Evolutionary conservation across 2,888 invertebrate genomes (phyloP).

Genomic region (Lathronympha strigana): DNA sequence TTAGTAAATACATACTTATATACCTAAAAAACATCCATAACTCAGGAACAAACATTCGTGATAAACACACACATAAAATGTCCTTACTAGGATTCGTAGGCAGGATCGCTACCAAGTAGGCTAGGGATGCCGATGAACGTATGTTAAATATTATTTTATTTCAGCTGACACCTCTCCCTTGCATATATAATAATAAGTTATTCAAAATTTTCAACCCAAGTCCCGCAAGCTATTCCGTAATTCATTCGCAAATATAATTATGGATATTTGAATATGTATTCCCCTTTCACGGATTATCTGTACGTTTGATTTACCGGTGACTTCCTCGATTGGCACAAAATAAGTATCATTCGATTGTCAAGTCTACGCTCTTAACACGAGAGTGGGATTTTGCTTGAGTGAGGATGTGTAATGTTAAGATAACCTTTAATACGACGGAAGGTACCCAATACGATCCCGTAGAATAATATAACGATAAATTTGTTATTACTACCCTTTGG

Average conservation of each 20-base stretch:
- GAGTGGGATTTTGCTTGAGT: neutral
- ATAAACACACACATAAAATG: too few species aligned
- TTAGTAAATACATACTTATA: too few species aligned
- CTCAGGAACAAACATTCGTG: too few species aligned
- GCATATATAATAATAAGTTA: neutral
- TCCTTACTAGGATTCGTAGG: too few species aligned
- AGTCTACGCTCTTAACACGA: constrained; percentile 12
- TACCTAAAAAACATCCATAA: too few species aligned
- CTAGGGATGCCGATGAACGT: too few species aligned
- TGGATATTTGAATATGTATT: constrained; percentile 73
- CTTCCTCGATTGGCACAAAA: constrained; percentile 68
- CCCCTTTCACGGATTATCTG: constrained; percentile 65
- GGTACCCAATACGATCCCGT: constrained; percentile 60
- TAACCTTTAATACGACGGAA: constrained; percentile 51
- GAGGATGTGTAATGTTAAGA: constrained; percentile 2
- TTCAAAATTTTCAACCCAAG: constrained; percentile 40
- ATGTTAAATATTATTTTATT: too few species aligned
- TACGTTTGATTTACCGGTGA: constrained; percentile 80
- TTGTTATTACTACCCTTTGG: constrained; percentile 51
- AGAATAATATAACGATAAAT: constrained; percentile 72
- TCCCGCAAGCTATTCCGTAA: constrained; percentile 27
- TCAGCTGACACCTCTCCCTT: too few species aligned
- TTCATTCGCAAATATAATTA: constrained; percentile 58
- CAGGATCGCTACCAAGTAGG: too few species aligned
- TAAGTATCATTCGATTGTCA: constrained; percentile 1